These are phyloP conservation scores for Drosophila melanica DNA, from an alignment of 1,140 invertebrate genomes.

Conservation along the genomic window DNA sequence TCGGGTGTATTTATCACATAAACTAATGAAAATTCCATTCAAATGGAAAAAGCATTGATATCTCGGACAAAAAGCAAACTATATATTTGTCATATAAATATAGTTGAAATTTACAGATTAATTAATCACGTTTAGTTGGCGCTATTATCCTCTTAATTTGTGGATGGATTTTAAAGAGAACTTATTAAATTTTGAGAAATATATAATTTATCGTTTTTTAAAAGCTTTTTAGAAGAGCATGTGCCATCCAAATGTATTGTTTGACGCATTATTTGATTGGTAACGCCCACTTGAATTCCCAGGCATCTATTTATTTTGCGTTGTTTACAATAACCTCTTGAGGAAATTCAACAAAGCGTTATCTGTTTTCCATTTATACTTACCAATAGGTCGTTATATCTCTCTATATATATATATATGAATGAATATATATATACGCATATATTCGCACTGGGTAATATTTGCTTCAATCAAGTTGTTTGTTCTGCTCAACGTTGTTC, in stretches of 20 bases:
- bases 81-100: too few relatives aligned
- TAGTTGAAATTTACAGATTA: too few relatives aligned
- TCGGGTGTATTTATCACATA: too few relatives aligned
- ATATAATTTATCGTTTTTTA: too few relatives aligned
- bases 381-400: slow-evolving; percentile 25
- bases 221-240: background rate
- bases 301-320: slow-evolving; percentile 23
- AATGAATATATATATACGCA: background rate
- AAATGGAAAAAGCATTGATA: too few relatives aligned
- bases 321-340: slow-evolving; percentile 24
- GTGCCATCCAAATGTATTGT: background rate
- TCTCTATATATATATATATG: slow-evolving; percentile 8
- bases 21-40: too few relatives aligned
- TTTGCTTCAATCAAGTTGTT: slow-evolving; percentile 45
- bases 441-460: slow-evolving; percentile 5
- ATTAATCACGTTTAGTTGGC: too few relatives aligned
- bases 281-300: slow-evolving; percentile 34
- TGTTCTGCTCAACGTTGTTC: slow-evolving; percentile 16
- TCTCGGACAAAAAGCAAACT: too few relatives aligned
- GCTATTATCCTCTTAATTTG: too few relatives aligned
- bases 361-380: slow-evolving; percentile 28
- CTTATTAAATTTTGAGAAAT: too few relatives aligned
- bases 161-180: too few relatives aligned
- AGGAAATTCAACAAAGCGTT: slow-evolving; percentile 20
- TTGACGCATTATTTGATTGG: background rate